Conservation (phyloP, 2,888 invertebrate species). For the Esperia sulphurella region DNA sequence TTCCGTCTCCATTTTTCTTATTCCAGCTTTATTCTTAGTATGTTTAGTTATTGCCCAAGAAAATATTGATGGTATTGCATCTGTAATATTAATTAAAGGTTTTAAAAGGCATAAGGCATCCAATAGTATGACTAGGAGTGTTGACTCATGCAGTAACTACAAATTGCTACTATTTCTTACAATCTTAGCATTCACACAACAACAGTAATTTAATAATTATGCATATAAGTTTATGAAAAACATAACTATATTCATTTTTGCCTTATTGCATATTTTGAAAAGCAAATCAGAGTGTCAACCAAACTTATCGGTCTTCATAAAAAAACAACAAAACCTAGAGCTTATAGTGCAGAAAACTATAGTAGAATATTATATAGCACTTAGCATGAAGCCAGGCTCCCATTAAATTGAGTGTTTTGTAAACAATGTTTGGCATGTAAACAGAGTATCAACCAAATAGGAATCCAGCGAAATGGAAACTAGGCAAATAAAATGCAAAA, state of each 20-base stretch:
- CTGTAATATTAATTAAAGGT: conserved; percentile 41
- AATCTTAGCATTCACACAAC: not conserved
- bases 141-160: conserved; percentile 12
- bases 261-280: not conserved
- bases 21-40: conserved; percentile 15
- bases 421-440: no score
- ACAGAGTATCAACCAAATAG: no score
- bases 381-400: not conserved
- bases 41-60: conserved; percentile 66
- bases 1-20: conserved; percentile 26
- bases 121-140: not conserved
- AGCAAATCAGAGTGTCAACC: not conserved
- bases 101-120: not conserved
- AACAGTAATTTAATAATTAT: not conserved
- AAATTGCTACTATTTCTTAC: not conserved
- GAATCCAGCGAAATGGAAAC: not conserved
- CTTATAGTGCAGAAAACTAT: not conserved
- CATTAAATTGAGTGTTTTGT: not conserved
- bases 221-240: not conserved
- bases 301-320: not conserved
- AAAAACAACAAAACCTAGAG: not conserved
- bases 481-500: conserved; percentile 11
- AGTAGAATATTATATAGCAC: not conserved
- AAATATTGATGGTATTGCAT: conserved; percentile 86
- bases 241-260: no score